Evolutionary conservation across 1,140 invertebrate genomes (phyloP), one percentile per base, ranked within the genome.

Genomic region (Bathynomus jamesi): DNA sequence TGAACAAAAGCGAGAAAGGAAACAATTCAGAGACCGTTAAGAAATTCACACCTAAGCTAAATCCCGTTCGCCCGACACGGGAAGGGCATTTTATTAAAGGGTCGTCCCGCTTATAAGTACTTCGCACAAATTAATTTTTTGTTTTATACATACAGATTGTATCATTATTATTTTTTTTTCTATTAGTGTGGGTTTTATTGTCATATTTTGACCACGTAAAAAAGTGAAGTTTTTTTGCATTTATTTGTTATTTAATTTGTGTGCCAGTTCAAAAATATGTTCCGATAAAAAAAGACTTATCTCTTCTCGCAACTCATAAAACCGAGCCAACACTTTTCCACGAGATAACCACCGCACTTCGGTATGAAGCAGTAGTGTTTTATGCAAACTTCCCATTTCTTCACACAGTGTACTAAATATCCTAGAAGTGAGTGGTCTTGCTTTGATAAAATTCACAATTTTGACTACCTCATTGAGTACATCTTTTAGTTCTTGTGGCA

Each of bases 401-500:
- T 21, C 66, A 68, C 71, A 78, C 25, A 75, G 53, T 40, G 46
- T 46, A 30, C 68, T 60, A 71, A 80, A 80, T 40, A 77, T 40
- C 29, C 71, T 61, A 53, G 69, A 72, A 61, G 77, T 78, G 60
- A 80, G 72, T 61, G 74, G 64, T 64, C 71, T 65, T 24, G 68
- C 62, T 79, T 76, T 79, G 29, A 79, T 72, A 61, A 75, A 77
- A 67, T 78, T 80, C 17, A 80, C 71, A n/a, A 76, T 60, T 74
- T 73, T 77, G 24, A 78, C 73, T 13, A 68, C 64, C 60, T 70
- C 64, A 64, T 72, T 73, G 61, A 78, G 46, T 65, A 74, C 69
- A 30, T 65, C 60, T 31, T 78, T 72, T 60, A 79, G 69, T n/a
- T 71, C 68, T 65, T 63, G 28, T 61, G 77, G 64, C 24, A 78